Evolutionary conservation across 2,888 invertebrate species (phyloP).

Genomic region (Ernsta delagoae): DNA sequence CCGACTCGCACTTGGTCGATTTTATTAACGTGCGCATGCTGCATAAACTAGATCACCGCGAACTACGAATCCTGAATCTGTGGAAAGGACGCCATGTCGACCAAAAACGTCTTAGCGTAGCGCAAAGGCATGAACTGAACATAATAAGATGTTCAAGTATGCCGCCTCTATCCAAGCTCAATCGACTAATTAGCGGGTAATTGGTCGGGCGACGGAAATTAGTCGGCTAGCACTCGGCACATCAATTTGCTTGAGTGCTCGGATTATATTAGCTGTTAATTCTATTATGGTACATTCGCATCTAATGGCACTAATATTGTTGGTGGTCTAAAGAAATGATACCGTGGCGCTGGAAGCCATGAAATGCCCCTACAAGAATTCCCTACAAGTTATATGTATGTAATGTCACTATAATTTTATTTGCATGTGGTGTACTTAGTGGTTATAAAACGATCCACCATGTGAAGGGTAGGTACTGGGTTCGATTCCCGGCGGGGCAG

Average conservation of each 20-base stretch:
- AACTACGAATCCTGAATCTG: too few species aligned
- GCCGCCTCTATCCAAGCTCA: slow-evolving; percentile 53
- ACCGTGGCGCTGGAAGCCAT: neutral
- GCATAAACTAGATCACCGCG: too few species aligned
- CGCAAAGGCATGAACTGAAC: slow-evolving; percentile 9
- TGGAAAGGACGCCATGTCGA: too few species aligned
- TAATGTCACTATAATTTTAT: too few species aligned
- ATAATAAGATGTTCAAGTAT: slow-evolving; percentile 39
- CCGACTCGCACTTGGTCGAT: too few species aligned
- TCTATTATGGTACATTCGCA: neutral
- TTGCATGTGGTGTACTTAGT: too few species aligned
- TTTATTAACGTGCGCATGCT: too few species aligned
- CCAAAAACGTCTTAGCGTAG: neutral
- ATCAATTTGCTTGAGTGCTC: slow-evolving; percentile 37
- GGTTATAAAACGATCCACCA: too few species aligned
- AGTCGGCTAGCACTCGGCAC: slow-evolving; percentile 41
- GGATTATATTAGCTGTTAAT: slow-evolving; percentile 30
- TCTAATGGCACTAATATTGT: slow-evolving; percentile 1
- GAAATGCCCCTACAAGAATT: too few species aligned
- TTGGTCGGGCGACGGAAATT: slow-evolving; percentile 56
- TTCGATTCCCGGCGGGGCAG: too few species aligned
- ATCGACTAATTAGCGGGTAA: slow-evolving; percentile 62
- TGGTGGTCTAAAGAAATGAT: neutral
- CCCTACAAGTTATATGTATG: too few species aligned
- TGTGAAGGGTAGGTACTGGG: too few species aligned